Evolutionary conservation across 2,797 vertebrate species (phyloP).

Genomic region (Coendou prehensilis): DNA sequence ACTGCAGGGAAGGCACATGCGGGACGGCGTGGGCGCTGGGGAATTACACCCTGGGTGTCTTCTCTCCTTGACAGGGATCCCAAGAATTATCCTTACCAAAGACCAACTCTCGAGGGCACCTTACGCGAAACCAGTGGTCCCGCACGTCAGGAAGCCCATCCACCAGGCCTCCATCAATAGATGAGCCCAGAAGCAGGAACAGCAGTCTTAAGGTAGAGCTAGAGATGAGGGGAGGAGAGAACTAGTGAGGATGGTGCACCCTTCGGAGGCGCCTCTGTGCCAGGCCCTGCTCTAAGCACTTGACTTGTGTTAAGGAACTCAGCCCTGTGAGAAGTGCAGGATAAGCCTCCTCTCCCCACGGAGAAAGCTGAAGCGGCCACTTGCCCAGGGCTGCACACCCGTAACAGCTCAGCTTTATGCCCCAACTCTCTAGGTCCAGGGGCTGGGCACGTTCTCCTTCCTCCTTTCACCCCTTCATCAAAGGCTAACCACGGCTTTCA

Average conservation of each 20-base stretch:
- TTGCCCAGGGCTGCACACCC: background rate
- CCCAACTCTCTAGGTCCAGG: background rate
- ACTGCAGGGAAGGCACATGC: background rate
- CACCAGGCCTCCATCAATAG: constrained; percentile 27
- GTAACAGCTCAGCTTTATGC: background rate
- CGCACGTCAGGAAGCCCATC: constrained; percentile 60
- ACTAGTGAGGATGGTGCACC: background rate
- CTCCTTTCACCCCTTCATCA: background rate
- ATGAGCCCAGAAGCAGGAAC: constrained; percentile 70
- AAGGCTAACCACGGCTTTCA: background rate
- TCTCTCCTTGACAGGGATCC: constrained; percentile 71
- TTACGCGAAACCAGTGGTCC: constrained; percentile 63
- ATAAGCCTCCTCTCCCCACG: background rate
- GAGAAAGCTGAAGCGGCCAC: background rate
- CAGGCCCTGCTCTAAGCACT: background rate
- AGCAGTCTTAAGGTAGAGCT: constrained; percentile 68
- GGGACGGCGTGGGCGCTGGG: background rate
- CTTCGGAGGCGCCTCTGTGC: no score
- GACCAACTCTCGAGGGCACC: constrained; percentile 60
- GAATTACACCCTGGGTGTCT: constrained; percentile 6
- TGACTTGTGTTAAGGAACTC: background rate
- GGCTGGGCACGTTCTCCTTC: background rate
- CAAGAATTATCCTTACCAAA: constrained; percentile 66
- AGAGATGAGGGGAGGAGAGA: background rate
- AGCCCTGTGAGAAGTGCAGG: background rate